Base-by-base conservation (phyloP, 2,797 vertebrate genomes). In the Poeciliopsis gracilis region DNA sequence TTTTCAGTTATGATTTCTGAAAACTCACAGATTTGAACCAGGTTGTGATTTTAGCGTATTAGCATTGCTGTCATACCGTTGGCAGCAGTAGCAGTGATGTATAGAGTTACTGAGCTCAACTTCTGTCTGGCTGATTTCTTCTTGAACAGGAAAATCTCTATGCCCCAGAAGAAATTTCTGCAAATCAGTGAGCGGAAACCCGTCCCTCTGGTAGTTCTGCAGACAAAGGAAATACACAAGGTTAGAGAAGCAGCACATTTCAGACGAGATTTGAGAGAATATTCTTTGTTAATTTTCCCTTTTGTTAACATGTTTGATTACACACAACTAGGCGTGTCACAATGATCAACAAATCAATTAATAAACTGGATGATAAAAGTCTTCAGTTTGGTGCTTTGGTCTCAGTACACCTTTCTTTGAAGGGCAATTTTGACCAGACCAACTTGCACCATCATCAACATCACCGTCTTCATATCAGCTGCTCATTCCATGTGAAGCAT, bases 121-220 rank as follows among this genome's bases (percentile, higher is more conserved):
- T 3, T 83, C 81, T 2, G 53, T 75, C 57, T 84, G 87, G 77
- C 77, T 72, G 57, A 69, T 77, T 69, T 88, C 91, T 61, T 92
- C 93, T 3, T 47, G 30, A 3, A 67, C 53, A 38, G 83, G 67
- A 75, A 92, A 80, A 73, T 94, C 93, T 16, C 89, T 90, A n/a
- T 87, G 91, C 12, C 95, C 96, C 84, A 90, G 95, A 49, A 99
- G 93, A 91, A 99, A 99, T 93, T 95, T 95, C 46, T 97, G 96
- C 78, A 99, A 95, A 81, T 98, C 97, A 0, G 98, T 99, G 90
- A 93, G 82, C 0, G 98, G 98, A 92, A 98, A 97, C 10, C 97
- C 97, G 75, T 95, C 93, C 78, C 94, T 94, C 84, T 99, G 97
- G 84, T 97, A 98, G 87, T 97, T 97, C 98, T 99, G 80, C 75